These are phyloP conservation scores for Bryconaethiops microstoma DNA, from an alignment of 2,797 vertebrate species.

Conservation along the genomic window DNA sequence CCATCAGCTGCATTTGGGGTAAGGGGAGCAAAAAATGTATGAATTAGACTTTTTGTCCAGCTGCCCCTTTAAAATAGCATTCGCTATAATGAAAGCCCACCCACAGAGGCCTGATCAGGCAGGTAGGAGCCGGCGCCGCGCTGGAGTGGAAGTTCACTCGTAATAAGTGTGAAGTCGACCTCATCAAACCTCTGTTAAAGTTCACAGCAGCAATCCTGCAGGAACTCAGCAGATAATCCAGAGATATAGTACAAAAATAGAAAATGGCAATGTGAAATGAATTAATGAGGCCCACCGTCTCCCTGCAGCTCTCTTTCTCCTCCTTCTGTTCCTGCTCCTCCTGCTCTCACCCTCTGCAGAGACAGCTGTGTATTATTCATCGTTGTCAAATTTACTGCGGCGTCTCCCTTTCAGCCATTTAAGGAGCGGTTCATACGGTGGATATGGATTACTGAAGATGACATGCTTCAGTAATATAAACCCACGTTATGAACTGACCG, in stretches of 20 bases:
- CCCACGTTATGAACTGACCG: background rate
- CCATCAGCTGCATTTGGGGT: no score
- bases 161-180: conserved; percentile 41
- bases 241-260: conserved; percentile 19
- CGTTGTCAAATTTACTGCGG: background rate
- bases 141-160: conserved; percentile 9
- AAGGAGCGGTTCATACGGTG: background rate
- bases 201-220: conserved; percentile 22
- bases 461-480: background rate
- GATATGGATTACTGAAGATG: background rate
- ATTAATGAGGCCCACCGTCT: conserved; percentile 42
- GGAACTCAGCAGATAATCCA: conserved; percentile 2
- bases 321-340: background rate
- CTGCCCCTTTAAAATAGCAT: no score
- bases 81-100: background rate
- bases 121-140: background rate
- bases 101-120: background rate
- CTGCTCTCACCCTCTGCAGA: conserved; percentile 6
- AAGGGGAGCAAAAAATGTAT: no score
- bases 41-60: no score
- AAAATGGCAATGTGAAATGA: conserved; percentile 15
- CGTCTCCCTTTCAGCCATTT: background rate
- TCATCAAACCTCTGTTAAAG: conserved; percentile 3
- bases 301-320: background rate
- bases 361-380: background rate